Base-by-base conservation (phyloP, 1,140 invertebrate species). In the Achatina immaculata region DNA sequence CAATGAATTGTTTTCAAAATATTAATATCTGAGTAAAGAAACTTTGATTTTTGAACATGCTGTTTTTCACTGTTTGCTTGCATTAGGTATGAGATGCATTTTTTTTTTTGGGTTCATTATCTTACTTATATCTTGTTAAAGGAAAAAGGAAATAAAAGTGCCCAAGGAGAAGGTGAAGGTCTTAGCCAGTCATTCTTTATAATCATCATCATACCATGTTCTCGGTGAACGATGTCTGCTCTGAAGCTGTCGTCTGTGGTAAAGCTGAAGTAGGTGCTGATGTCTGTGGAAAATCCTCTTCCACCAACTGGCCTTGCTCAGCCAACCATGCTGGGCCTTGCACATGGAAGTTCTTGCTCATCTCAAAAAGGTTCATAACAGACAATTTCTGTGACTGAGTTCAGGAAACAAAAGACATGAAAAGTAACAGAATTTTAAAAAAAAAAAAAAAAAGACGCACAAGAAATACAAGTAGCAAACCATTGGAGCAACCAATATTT, bases 341-440 rank as follows among this genome's bases (percentile, higher is more conserved):
- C 14, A 65, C 78, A 48, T 84, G 83, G 68, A 88, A 88, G 80
- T 88, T 89, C 62, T 82, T 84, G 78, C 88, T 88, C 65, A 89
- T 72, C 69, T 89, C 87, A 86, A 89, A 89, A n/a, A 89, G 80
- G 62, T 89, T 89, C 3, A 89, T 82, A 19, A 89, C 88, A 51
- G 86, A 84, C 77, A 89, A 75, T 86, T 88, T 88, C 88, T 89
- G 82, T 45, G 31, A 72, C 72, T 80, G 69, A 81, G 38, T 6
- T 58, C 31, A 73, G 68, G 68, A 14, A 21, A 42, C 19, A 68
- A 28, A 21, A 0, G 31, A n/a, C 28, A 24, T 3, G 40, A 58
- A 24, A 38, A 68, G 68, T 38, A n/a, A 58, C n/a, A 19, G 34
- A 31, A 21, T 55, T 36, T 2, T 21, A 38, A 38, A 24, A 38